These are phyloP conservation scores for Chloebia gouldiae DNA, from an alignment of 2,113 vertebrate species.

Conservation along the genomic window DNA sequence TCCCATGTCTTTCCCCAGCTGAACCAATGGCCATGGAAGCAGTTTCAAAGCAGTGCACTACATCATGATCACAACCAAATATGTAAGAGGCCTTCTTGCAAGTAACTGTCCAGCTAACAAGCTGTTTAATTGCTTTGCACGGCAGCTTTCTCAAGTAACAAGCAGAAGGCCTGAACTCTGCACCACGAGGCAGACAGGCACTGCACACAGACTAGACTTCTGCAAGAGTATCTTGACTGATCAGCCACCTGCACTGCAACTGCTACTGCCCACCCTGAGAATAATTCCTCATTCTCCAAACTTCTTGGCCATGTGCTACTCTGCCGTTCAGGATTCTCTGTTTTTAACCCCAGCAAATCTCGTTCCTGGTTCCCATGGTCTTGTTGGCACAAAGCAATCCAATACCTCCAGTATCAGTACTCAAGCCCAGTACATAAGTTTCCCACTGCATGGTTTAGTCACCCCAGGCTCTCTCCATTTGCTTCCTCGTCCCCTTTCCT, in stretches of 20 bases:
- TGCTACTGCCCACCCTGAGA: not conserved
- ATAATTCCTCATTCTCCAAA: not conserved
- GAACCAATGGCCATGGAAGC: not conserved
- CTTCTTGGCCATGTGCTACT: not conserved
- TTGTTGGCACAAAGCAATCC: not conserved
- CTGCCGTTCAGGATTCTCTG: not conserved
- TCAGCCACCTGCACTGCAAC: not conserved
- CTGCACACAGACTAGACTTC: not conserved
- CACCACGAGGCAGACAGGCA: not conserved
- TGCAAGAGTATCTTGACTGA: not conserved
- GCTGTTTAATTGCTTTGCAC: not conserved
- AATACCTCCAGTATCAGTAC: not conserved
- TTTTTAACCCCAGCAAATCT: not conserved
- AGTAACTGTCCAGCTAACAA: not conserved
- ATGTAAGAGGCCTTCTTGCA: not conserved
- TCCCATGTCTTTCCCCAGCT: not conserved
- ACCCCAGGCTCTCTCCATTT: not conserved
- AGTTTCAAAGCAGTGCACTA: not conserved
- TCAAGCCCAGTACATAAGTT: not conserved
- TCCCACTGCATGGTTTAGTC: not conserved
- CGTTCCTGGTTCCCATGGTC: not conserved
- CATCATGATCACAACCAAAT: not conserved
- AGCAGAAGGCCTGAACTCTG: not conserved
- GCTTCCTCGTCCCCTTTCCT: not conserved
- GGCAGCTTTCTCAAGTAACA: not conserved